A percentile compares a stretch with the other conserved stretches of the same genome.
phyloP scores from a whole-genome alignment of 2,113 vertebrate genomes.

The Labeo rohita region DNA sequence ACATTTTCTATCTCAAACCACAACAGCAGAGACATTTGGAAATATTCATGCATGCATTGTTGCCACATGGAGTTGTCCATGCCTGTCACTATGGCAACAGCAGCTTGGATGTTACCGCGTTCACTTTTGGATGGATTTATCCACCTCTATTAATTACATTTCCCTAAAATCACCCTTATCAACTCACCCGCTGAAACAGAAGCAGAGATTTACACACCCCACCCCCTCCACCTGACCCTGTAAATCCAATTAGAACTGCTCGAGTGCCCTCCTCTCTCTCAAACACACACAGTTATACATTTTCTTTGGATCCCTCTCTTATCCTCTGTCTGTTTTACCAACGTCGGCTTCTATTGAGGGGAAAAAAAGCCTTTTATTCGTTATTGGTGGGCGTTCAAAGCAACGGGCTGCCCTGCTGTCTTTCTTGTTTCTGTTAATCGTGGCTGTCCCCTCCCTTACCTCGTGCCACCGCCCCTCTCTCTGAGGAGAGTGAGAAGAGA shows the following conservation, averaged over 20 bases:
- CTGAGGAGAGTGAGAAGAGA: slow-evolving; percentile 39
- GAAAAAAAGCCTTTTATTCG: neutral
- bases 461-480: slow-evolving; percentile 47
- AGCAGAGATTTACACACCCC: neutral
- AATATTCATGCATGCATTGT: neutral
- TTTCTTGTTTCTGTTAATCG: neutral
- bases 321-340: neutral
- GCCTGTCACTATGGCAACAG: slow-evolving; percentile 50
- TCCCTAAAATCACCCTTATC: neutral
- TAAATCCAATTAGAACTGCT: slow-evolving; percentile 57
- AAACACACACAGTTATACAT: neutral
- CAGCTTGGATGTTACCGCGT: neutral
- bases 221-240: slow-evolving; percentile 47
- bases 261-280: slow-evolving; percentile 38
- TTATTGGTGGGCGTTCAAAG: slow-evolving; percentile 17
- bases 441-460: slow-evolving; percentile 30
- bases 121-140: neutral
- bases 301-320: slow-evolving; percentile 4
- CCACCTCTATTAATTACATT: neutral
- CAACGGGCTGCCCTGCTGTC: neutral
- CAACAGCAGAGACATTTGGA: neutral
- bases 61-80: slow-evolving; percentile 3
- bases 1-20: neutral
- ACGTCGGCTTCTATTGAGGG: neutral
- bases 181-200: neutral